phyloP scores from a whole-genome alignment of 2,797 vertebrate genomes.

The Anguilla pacifica region DNA sequence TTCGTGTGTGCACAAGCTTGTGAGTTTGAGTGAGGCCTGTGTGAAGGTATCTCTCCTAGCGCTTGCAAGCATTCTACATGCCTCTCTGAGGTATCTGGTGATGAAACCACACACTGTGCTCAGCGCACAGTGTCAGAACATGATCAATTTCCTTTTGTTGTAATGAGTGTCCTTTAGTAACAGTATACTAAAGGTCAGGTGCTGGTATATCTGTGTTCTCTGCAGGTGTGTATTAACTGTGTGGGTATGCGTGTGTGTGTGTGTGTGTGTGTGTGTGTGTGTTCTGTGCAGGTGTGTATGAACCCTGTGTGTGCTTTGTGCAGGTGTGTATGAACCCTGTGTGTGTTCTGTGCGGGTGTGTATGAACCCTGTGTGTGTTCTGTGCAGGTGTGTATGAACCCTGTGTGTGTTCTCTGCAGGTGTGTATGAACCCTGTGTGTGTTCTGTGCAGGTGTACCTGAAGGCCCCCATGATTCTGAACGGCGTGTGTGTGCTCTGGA shows the following conservation, averaged over 20 bases:
- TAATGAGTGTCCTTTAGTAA: neutral
- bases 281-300: conserved; percentile 83
- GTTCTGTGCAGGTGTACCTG: conserved; percentile 83
- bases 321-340: no score
- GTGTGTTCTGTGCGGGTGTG: conserved; percentile 73
- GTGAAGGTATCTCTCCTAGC: neutral
- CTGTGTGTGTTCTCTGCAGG: neutral
- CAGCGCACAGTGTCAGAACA: no score
- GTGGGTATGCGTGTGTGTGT: no score
- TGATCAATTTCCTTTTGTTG: no score
- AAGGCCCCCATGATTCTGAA: conserved; percentile 99
- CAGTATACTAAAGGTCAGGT: neutral
- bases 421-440: conserved; percentile 2
- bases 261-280: neutral
- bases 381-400: conserved; percentile 7
- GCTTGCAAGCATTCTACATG: neutral
- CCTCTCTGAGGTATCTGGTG: neutral
- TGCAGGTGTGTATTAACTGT: no score
- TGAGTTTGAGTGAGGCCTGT: neutral
- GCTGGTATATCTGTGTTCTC: neutral
- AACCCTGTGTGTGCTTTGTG: conserved; percentile 44
- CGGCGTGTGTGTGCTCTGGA: conserved; percentile 98
- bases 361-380: neutral
- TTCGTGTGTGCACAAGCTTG: neutral
- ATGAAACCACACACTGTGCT: neutral